Conservation (phyloP, 92 coral and sea anemone genomes). For the Porites divaricata region DNA sequence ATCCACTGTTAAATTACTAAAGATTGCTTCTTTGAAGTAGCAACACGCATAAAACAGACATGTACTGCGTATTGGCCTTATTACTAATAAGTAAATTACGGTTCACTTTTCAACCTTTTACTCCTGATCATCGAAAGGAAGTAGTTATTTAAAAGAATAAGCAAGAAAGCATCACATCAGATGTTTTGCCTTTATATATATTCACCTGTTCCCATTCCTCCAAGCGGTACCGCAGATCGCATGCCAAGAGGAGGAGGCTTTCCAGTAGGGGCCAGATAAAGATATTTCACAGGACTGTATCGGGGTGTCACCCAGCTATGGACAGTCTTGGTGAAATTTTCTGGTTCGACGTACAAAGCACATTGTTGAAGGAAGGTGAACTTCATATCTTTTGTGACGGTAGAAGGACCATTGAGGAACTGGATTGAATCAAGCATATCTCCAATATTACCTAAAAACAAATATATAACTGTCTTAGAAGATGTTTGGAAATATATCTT, state of each 20-base stretch:
- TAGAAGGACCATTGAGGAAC: constrained; percentile 86
- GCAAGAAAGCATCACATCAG: not conserved
- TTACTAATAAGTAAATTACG: too few relatives aligned
- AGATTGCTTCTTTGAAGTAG: too few relatives aligned
- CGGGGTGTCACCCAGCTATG: constrained; percentile 76
- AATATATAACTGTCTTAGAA: not conserved
- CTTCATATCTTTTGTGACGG: constrained; percentile 68
- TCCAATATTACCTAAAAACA: constrained; percentile 59
- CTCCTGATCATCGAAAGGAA: too few relatives aligned
- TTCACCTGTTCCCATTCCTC: constrained; percentile 90
- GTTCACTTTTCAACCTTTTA: too few relatives aligned
- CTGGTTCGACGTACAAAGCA: constrained; percentile 83
- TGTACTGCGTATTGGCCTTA: too few relatives aligned
- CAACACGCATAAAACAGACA: too few relatives aligned
- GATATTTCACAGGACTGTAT: constrained; percentile 64
- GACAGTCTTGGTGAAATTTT: constrained; percentile 67
- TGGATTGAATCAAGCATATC: constrained; percentile 64
- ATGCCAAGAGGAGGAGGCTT: constrained; percentile 84
- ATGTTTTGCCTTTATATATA: not conserved
- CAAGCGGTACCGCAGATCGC: constrained; percentile 95
- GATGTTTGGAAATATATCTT: not conserved
- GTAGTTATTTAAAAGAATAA: not conserved
- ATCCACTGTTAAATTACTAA: too few relatives aligned
- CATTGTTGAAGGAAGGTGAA: constrained; percentile 76
- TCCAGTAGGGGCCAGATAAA: constrained; percentile 73